Evolutionary conservation across 2,113 vertebrate genomes (phyloP), one percentile per base, ranked within the genome.

Genomic region (Gobio gobio): DNA sequence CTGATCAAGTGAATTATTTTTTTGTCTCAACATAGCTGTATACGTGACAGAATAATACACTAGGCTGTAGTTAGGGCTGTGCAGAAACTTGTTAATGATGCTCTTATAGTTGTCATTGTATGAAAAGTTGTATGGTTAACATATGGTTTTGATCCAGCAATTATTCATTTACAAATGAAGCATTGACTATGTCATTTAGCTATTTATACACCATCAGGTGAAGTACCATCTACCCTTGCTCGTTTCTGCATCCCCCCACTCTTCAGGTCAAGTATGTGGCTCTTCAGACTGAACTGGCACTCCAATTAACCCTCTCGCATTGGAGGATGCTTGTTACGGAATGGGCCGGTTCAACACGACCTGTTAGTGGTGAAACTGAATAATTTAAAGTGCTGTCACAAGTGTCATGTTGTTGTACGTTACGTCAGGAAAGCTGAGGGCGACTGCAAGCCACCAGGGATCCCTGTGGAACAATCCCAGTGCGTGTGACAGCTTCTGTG

Each of bases 311-410:
- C 36, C 26, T 40, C 54, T 43, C 36, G 16, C 68, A 59, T 36
- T 64, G 47, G 74, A 45, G 74, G 72, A 82, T 64, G 64, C 83
- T 88, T 70, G 22, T 77, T 85, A 72, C 4, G 72, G 49, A 75
- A 58, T 14, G 24, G 72, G 47, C 80, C 33, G 64, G 29, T 81
- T 82, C 49, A 33, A 51, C 14, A 51, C 16, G 9, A 76, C 40
- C 74, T 10, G 82, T 70, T 84, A 86, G 22, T 87, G 90, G 78
- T 80, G 66, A 51, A 68, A 86, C 90, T 91, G 70, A 91, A 90
- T 93, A 91, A 93, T 93, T 92, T 87, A 91, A 75, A 77, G 86
- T 51, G 59, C 77, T 91, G 86, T 78, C 81, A 83, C 29, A 56
- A 22, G 59, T 73, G 81, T 86, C 79, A 68, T 64, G 47, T 29